These are phyloP conservation scores for Scomber colias DNA, from an alignment of 2,113 vertebrate species.

Conservation along the genomic window DNA sequence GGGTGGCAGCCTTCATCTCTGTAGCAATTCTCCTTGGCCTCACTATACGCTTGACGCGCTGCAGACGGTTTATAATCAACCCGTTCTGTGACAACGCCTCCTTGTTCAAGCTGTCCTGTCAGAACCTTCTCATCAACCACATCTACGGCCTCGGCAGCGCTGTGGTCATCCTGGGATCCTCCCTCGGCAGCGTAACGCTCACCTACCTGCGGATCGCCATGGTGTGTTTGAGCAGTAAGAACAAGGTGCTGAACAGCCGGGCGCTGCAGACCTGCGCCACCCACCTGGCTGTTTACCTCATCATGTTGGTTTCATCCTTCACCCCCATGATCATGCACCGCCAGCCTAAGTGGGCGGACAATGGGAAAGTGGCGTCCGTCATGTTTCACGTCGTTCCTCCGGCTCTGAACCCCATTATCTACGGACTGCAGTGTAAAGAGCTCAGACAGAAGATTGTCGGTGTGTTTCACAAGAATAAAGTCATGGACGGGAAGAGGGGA, in stretches of 20 bases:
- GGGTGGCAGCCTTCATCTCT: slow-evolving; percentile 20
- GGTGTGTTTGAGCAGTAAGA: slow-evolving; percentile 47
- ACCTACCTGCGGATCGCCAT: slow-evolving; percentile 66
- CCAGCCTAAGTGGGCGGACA: slow-evolving; percentile 20
- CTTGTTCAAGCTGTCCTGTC: slow-evolving; percentile 70
- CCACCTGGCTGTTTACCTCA: slow-evolving; percentile 62
- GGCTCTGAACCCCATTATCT: slow-evolving; percentile 63
- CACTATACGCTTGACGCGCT: slow-evolving; percentile 48
- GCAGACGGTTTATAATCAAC: slow-evolving; percentile 47
- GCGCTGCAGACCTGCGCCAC: slow-evolving; percentile 69
- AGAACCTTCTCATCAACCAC: slow-evolving; percentile 54
- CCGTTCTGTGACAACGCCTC: slow-evolving; percentile 70
- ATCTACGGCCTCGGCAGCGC: slow-evolving; percentile 50
- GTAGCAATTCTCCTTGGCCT: slow-evolving; percentile 38
- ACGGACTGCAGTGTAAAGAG: slow-evolving; percentile 68
- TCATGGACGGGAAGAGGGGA: background rate
- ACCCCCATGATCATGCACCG: slow-evolving; percentile 53
- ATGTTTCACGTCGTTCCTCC: slow-evolving; percentile 41
- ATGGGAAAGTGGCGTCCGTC: slow-evolving; percentile 52
- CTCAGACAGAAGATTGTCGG: slow-evolving; percentile 35
- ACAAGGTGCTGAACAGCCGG: slow-evolving; percentile 47
- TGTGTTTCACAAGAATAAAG: slow-evolving; percentile 23
- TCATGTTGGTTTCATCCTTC: slow-evolving; percentile 37
- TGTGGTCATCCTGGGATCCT: slow-evolving; percentile 16
- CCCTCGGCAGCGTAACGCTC: slow-evolving; percentile 42